Evolutionary conservation across 2,888 invertebrate genomes (phyloP).

Genomic region (Caenorhabditis sp.): DNA sequence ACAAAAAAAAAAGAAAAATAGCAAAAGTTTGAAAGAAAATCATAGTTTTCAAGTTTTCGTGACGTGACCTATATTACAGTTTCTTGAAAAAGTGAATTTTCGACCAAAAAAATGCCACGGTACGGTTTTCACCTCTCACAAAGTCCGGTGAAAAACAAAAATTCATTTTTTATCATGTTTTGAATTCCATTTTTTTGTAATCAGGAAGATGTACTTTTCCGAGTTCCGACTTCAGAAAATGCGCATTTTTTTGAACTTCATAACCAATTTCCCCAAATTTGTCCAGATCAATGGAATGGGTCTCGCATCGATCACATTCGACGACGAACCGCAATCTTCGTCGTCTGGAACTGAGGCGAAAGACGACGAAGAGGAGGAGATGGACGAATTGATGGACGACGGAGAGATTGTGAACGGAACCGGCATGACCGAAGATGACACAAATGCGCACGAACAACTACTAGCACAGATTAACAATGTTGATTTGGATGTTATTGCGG

Average conservation of each 20-base stretch:
- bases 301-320: slow-evolving; percentile 29
- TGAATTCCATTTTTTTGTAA: too few species aligned
- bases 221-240: too few species aligned
- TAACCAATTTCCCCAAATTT: neutral
- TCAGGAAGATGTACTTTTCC: too few species aligned
- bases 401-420: neutral
- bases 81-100: too few species aligned
- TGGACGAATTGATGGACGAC: slow-evolving; percentile 14
- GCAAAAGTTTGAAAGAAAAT: too few species aligned
- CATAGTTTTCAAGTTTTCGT: too few species aligned
- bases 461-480: neutral
- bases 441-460: neutral
- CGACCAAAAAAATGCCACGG: too few species aligned
- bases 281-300: slow-evolving; percentile 41
- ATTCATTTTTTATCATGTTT: too few species aligned
- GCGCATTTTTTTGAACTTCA: neutral
- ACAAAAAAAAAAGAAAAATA: too few species aligned
- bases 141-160: too few species aligned
- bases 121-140: too few species aligned
- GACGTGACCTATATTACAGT: too few species aligned
- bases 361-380: slow-evolving; percentile 14
- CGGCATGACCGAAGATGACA: neutral
- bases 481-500: slow-evolving; percentile 10
- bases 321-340: slow-evolving; percentile 31
- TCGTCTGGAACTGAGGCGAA: slow-evolving; percentile 27